Evolutionary conservation across 2,888 invertebrate genomes (phyloP).

Genomic region (Chymomyza procnemis): DNA sequence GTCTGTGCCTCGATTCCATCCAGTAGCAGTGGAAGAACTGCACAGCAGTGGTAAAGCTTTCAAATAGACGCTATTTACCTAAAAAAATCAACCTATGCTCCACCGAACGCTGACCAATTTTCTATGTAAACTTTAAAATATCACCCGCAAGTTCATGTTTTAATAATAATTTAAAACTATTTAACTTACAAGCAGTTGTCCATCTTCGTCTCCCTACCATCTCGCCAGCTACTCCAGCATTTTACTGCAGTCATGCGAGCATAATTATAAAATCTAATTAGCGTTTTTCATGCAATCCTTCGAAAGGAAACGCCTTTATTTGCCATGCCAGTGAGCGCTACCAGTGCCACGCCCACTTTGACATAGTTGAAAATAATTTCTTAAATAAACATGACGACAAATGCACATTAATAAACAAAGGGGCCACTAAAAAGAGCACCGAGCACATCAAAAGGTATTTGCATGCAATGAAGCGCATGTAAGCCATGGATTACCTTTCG

Average conservation of each 20-base stretch:
- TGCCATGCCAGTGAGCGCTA: not conserved
- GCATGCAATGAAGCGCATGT: conserved; percentile 61
- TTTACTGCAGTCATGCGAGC: conserved; percentile 15
- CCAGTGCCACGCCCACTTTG: conserved; percentile 27
- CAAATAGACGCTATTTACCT: too few relatives aligned
- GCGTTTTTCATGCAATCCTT: conserved; percentile 21
- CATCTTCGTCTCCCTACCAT: conserved; percentile 7
- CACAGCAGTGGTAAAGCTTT: too few relatives aligned
- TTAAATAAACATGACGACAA: conserved; percentile 56
- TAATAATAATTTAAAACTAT: conserved; percentile 37
- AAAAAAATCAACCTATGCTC: too few relatives aligned
- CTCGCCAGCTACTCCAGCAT: not conserved
- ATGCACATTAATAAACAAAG: conserved; percentile 61
- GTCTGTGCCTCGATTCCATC: too few relatives aligned
- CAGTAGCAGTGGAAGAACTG: too few relatives aligned
- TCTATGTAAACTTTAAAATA: not conserved
- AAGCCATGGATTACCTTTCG: conserved; percentile 8
- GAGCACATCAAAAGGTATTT: conserved; percentile 10
- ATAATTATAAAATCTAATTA: conserved; percentile 53
- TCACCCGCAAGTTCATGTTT: conserved; percentile 35
- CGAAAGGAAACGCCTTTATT: not conserved
- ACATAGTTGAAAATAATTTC: conserved; percentile 52
- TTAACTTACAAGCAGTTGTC: conserved; percentile 7
- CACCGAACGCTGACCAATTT: too few relatives aligned
- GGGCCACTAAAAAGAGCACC: too few relatives aligned